phyloP scores from a whole-genome alignment of 2,888 invertebrate species.

The Eupithecia subfuscata region DNA sequence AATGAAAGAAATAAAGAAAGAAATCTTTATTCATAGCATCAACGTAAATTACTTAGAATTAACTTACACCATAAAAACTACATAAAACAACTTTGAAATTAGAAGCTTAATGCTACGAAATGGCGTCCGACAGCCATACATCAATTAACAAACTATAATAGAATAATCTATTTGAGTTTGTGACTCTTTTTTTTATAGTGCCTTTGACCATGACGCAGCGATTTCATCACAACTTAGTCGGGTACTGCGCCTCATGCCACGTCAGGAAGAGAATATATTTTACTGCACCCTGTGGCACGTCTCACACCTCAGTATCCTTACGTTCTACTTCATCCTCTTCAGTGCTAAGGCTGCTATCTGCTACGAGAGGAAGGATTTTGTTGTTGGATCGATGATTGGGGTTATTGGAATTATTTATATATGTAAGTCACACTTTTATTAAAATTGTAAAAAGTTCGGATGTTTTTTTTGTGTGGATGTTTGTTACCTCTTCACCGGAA shows the following conservation, averaged over 20 bases:
- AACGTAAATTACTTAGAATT: no score
- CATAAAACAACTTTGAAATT: no score
- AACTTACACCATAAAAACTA: no score
- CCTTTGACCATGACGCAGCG: background rate
- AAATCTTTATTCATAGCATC: no score
- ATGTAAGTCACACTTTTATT: constrained; percentile 44
- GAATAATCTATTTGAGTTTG: background rate
- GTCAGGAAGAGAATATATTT: constrained; percentile 40
- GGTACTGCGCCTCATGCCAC: background rate
- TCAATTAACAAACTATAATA: background rate
- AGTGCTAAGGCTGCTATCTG: constrained; percentile 46
- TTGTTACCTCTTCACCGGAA: background rate
- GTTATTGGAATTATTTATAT: constrained; percentile 48
- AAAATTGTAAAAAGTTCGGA: background rate
- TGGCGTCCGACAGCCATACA: no score
- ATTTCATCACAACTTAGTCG: background rate
- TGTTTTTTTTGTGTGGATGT: background rate
- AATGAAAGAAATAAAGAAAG: background rate
- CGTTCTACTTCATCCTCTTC: constrained; percentile 56
- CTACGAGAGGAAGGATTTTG: constrained; percentile 38
- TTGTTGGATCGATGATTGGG: constrained; percentile 40
- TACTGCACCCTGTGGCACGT: constrained; percentile 62
- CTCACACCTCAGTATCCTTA: constrained; percentile 63
- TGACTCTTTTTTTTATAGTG: background rate
- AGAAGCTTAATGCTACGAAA: no score